Base-by-base conservation (phyloP, 2,888 invertebrate genomes). In the Tridacna gigas region DNA sequence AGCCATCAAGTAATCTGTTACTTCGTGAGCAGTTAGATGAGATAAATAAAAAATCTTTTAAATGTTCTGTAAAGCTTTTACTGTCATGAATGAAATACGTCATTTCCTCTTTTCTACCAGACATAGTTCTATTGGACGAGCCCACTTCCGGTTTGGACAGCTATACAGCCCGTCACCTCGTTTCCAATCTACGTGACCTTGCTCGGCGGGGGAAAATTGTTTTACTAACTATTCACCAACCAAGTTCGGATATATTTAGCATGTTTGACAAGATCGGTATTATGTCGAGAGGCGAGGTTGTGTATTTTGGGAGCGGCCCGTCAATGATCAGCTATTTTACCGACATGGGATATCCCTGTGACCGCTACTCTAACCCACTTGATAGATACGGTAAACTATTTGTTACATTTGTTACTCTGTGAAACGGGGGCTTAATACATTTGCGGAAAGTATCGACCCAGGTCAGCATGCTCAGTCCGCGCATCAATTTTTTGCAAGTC, bases 321-420 rank as follows among this genome's bases (percentile, higher is more conserved):
- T 97, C 98, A 91, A 97, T 99, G 96, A 96, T 99, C 85, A 98
- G 98, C 93, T 99, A 99, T 95, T 99, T 99, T 95, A 97, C 98
- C 78, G 97, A 97, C 86, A 98, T 99, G 90, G 99, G 99, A 12
- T 99, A 98, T 94, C 98, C 99, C 0, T 99, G 99, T 95, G 99
- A 99, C 0, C 98, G 98, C 93, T 95, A 98, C 75, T 99, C 99
- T 94, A 99, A 99, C 95, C 99, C 99, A 0, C 95, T 99, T 11
- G 99, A 99, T 97, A 99, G 98, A 95, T 99, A 99, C 77, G 89
- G 92, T 92, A 83, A 37, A 37, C 37, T 4, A 4, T 37, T 37
- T 37, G 37, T 37, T 37, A 37, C 37, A 37, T 7, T 37, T n/a
- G n/a, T n/a, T n/a, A n/a, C n/a, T n/a, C n/a, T n/a, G n/a, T n/a